A percentile compares a stretch with the other conserved stretches of the same genome.
phyloP scores from a whole-genome alignment of 2,888 invertebrate species.

The Synanthedon andrenaeformis region DNA sequence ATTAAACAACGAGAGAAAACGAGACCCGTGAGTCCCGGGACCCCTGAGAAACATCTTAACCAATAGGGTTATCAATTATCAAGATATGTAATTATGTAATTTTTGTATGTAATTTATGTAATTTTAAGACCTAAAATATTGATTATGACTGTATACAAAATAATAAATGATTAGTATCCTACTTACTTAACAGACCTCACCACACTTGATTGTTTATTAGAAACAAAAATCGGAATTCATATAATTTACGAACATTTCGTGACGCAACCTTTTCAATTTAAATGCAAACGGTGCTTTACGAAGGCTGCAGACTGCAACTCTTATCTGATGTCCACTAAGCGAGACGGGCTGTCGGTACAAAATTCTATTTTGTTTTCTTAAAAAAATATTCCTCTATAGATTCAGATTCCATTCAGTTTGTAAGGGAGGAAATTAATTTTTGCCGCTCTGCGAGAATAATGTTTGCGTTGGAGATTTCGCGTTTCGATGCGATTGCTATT shows the following conservation, averaged over 20 bases:
- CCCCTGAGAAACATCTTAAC: too few relatives aligned
- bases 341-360: constrained; percentile 16
- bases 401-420: constrained; percentile 2
- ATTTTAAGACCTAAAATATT: too few relatives aligned
- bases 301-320: constrained; percentile 18
- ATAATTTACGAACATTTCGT: neutral
- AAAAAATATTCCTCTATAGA: constrained; percentile 19
- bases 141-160: too few relatives aligned
- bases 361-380: constrained; percentile 26
- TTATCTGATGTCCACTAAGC: constrained; percentile 31
- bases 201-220: too few relatives aligned
- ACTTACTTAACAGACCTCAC: too few relatives aligned
- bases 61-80: too few relatives aligned
- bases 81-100: too few relatives aligned
- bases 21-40: too few relatives aligned
- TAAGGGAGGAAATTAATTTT: constrained; percentile 20
- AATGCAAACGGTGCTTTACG: constrained; percentile 15
- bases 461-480: constrained; percentile 22
- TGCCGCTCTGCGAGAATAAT: constrained; percentile 26
- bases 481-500: constrained; percentile 9
- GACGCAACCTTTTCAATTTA: neutral
- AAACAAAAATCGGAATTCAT: too few relatives aligned
- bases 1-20: too few relatives aligned
- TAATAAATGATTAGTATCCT: too few relatives aligned
- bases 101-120: too few relatives aligned